A percentile compares a stretch with the other conserved stretches of the same genome.
These are phyloP conservation scores for Coenonympha glycerion DNA, from an alignment of 2,888 invertebrate genomes.

Conservation along the genomic window DNA sequence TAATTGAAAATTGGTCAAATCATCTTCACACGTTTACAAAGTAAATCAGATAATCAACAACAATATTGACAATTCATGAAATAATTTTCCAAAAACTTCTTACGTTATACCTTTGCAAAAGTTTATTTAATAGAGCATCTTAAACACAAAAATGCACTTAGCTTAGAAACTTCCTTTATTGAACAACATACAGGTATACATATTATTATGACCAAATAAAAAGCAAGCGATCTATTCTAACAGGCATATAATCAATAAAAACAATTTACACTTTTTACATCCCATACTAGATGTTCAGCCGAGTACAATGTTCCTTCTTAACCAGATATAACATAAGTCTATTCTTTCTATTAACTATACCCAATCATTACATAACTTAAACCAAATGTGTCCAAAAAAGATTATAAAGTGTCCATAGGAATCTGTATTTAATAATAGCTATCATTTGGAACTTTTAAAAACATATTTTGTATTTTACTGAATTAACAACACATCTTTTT, in stretches of 20 bases:
- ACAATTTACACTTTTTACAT: slow-evolving; percentile 68
- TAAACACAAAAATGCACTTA: neutral
- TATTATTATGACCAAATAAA: slow-evolving; percentile 48
- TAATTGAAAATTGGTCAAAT: too few relatives aligned
- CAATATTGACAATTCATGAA: too few relatives aligned
- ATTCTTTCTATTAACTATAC: slow-evolving; percentile 50
- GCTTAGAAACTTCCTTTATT: slow-evolving; percentile 11
- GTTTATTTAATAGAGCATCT: too few relatives aligned
- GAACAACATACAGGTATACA: slow-evolving; percentile 12
- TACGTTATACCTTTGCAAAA: too few relatives aligned
- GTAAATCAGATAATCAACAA: too few relatives aligned
- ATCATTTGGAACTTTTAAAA: too few relatives aligned
- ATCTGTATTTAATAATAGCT: too few relatives aligned
- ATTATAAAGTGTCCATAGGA: too few relatives aligned
- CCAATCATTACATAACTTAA: slow-evolving; percentile 40
- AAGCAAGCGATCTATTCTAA: slow-evolving; percentile 67
- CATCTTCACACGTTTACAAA: too few relatives aligned
- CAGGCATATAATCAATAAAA: slow-evolving; percentile 66
- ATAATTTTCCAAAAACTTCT: too few relatives aligned
- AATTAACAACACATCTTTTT: too few relatives aligned
- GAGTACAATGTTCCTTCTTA: slow-evolving; percentile 45
- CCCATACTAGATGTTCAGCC: slow-evolving; percentile 38
- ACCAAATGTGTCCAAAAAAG: slow-evolving; percentile 36
- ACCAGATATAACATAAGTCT: slow-evolving; percentile 44
- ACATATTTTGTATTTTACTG: too few relatives aligned